These are phyloP conservation scores for Adineta ricciae DNA, from an alignment of 2,888 invertebrate genomes.

Conservation along the genomic window DNA sequence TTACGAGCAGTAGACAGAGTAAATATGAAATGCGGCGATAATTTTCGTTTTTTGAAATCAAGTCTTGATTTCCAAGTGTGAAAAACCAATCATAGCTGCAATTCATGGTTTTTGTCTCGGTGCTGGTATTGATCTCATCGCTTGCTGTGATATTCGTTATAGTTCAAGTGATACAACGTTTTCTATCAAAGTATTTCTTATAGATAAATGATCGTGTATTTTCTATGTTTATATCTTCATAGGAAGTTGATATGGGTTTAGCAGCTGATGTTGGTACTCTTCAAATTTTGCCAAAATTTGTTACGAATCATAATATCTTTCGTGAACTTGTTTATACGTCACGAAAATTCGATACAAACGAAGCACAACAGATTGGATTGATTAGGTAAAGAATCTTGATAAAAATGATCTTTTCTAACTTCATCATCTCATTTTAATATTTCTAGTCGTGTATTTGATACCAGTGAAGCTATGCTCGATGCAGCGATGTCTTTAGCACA, in stretches of 20 bases:
- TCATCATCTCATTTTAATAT: neutral
- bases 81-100: constrained; percentile 79
- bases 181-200: neutral
- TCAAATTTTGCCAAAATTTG: constrained; percentile 77
- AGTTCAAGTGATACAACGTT: neutral
- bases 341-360: constrained; percentile 66
- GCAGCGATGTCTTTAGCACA: constrained; percentile 66
- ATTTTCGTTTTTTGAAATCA: neutral
- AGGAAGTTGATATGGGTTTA: constrained; percentile 2
- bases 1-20: constrained; percentile 69
- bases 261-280: constrained; percentile 90
- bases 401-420: neutral
- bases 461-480: constrained; percentile 62
- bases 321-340: constrained; percentile 79
- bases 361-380: constrained; percentile 70
- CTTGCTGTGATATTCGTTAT: neutral
- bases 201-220: neutral
- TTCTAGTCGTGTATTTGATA: constrained; percentile 49
- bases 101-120: constrained; percentile 60
- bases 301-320: constrained; percentile 74
- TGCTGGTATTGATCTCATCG: neutral
- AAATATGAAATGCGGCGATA: constrained; percentile 25
- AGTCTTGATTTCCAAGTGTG: constrained; percentile 55
- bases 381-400: constrained; percentile 55
- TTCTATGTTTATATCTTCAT: neutral